phyloP scores from a whole-genome alignment of 2,888 invertebrate genomes.

The Frankliniella intonsa region DNA sequence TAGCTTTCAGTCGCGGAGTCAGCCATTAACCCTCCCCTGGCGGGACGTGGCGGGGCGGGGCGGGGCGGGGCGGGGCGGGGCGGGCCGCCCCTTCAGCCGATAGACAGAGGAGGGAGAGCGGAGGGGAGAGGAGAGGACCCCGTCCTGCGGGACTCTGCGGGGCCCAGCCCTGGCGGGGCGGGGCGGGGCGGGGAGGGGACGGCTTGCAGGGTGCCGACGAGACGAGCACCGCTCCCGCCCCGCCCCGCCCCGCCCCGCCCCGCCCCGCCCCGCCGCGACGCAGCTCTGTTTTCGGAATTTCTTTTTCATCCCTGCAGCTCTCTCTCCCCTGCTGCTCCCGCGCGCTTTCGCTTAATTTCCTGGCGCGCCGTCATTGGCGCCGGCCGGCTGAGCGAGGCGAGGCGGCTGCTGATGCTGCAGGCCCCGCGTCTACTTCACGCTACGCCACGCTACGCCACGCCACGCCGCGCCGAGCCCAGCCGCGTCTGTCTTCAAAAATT shows the following conservation, averaged over 20 bases:
- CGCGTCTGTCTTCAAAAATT: neutral
- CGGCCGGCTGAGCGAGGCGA: neutral
- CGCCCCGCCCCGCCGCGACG: neutral
- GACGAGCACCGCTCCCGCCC: neutral
- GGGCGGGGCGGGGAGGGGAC: too few species aligned
- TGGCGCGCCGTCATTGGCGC: neutral
- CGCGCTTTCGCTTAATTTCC: neutral
- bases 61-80: neutral
- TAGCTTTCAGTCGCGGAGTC: neutral
- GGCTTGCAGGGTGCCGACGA: too few species aligned
- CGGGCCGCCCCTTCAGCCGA: too few species aligned
- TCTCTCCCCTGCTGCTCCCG: too few species aligned
- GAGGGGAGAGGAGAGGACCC: too few species aligned
- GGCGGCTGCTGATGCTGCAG: neutral
- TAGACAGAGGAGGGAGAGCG: too few species aligned
- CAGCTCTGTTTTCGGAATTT: too few species aligned
- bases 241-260: neutral
- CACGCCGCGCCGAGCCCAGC: neutral
- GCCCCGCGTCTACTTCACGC: neutral
- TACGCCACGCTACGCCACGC: neutral
- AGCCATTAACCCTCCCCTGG: conserved; percentile 9
- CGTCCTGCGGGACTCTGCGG: too few species aligned
- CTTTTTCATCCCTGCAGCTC: too few species aligned
- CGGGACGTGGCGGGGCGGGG: neutral
- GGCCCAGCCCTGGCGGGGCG: too few species aligned